Evolutionary conservation across 1,140 invertebrate genomes (phyloP), one percentile per base, ranked within the genome.

Genomic region (Lerema accius): DNA sequence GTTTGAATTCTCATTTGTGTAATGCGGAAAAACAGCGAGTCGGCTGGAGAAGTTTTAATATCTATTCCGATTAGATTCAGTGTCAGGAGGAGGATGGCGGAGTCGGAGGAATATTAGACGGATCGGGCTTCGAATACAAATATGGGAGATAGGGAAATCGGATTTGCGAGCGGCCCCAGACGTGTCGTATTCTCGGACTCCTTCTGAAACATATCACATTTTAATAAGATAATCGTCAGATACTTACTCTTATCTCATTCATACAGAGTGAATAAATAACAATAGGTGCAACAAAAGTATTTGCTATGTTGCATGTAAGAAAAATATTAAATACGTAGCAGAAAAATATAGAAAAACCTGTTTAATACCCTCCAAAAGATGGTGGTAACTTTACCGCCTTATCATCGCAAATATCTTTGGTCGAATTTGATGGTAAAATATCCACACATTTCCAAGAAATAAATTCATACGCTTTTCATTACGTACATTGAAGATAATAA

Each of bases 21-120:
- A 43, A 43, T 56, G 43, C 39, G 43, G 16, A 37, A 48, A 58
- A 66, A 40, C 50, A 78, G 58, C 60, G 65, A 48, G 51, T 26
- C 50, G 64, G 74, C 75, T 80, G 80, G 83, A 85, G 78, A 83
- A 87, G 78, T 89, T 90, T 88, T 90, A 90, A 89, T 90, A 90
- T 89, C 84, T 84, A 86, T 90, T 88, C 86, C 82, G 84, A 90
- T 90, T 90, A 86, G 86, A 89, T 90, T 90, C 84, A 84, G 83
- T 86, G 88, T 88, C 85, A 90, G 84, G 82, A 88, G 77, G 83
- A 87, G 84, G 83, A 82, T 74, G 84, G 80, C 68, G 78, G 80
- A 84, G 82, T 84, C 83, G 83, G 84, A 86, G 86, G 86, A 88
- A 86, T 90, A 89, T 89, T 86, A 88, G 85, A 88, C 76, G 81